phyloP scores from a whole-genome alignment of 2,113 vertebrate genomes.

The Xiphophorus hellerii region DNA sequence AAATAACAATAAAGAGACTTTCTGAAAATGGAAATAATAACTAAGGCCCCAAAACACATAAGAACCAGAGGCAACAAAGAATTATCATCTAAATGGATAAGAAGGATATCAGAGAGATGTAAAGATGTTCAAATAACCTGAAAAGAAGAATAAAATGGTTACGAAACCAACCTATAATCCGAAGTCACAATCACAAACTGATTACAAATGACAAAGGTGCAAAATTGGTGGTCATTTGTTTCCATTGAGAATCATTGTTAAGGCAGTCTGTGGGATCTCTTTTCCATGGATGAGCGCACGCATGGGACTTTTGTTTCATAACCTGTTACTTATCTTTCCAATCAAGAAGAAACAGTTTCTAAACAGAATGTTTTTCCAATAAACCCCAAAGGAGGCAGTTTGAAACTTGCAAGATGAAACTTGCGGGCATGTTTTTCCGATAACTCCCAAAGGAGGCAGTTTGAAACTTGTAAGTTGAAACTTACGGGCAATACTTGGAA shows the following conservation, averaged over 20 bases:
- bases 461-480: neutral
- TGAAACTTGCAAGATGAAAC: neutral
- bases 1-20: neutral
- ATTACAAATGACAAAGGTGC: too few species aligned
- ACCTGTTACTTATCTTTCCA: neutral
- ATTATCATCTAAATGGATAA: neutral
- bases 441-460: conserved; percentile 1
- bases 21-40: neutral
- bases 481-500: too few species aligned
- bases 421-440: neutral
- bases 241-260: too few species aligned
- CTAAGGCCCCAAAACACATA: neutral
- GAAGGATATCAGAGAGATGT: neutral
- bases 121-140: neutral
- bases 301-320: neutral
- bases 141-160: neutral
- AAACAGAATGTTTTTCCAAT: neutral
- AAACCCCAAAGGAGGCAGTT: neutral
- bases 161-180: neutral
- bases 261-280: neutral
- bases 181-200: too few species aligned
- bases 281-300: neutral
- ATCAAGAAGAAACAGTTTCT: neutral
- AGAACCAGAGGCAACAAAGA: neutral
- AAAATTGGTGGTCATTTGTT: too few species aligned